Base-by-base conservation (phyloP, 2,888 invertebrate species). In the Hydriomena furcata region DNA sequence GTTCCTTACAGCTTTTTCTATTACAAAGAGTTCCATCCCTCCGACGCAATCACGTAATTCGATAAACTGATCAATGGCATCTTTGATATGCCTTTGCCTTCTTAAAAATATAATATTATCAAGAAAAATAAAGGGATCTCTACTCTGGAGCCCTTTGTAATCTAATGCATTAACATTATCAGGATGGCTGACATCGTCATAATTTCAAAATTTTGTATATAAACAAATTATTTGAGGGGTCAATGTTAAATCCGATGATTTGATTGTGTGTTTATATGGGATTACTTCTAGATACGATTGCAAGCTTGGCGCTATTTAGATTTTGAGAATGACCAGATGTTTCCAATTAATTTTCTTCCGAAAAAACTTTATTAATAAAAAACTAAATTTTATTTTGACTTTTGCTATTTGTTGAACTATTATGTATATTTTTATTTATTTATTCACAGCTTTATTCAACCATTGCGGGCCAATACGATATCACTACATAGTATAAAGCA, bases 141-240 rank as follows among this genome's bases (percentile, higher is more conserved):
- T 61, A 61, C 64, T 63, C 65, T 68, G 67, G 68, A 73, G 73
- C 71, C 73, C 75, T 82, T 82, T 82, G 79, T 83, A 82, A 83
- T 82, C 74, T 81, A 80, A 80, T 82, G 83, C 81, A 84, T 85
- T 82, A 84, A 80, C 73, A 78, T 84, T 81, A 85, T 84, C 82
- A 79, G 77, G 77, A 79, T 82, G 76, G 71, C 68, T 74, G 73
- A 78, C 76, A 74, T 75, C 73, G 73, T 78, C 69, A 79, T 73
- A 72, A 70, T 75, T 79, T 71, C 74, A 70, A 71, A 77, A 73
- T 76, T 76, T 73, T 60, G 67, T 66, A 53, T 71, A 63, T 65
- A 58, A 43, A 36, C 42, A 45, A 52, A 42, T 49, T 45, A 38
- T 47, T 52, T 32, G 20, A 34, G 11, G 3, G 8, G 53, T 27